These are phyloP conservation scores for Sigmodon hispidus DNA, from an alignment of 2,113 vertebrate genomes.

Conservation along the genomic window DNA sequence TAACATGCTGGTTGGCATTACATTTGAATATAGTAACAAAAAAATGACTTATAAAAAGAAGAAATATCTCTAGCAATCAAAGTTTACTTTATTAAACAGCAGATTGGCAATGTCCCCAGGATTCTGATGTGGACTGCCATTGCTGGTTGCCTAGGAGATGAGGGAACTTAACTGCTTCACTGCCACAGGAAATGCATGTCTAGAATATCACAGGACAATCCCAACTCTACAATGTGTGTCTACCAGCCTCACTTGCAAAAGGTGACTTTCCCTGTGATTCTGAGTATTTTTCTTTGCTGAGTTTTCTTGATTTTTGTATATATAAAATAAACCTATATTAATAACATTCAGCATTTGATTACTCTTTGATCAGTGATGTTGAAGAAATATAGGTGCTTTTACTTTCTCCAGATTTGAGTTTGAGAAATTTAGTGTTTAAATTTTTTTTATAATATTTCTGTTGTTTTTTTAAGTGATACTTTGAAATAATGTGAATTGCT, in stretches of 20 bases:
- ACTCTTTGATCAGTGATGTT: not conserved
- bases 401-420: not conserved
- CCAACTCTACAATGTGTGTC: not conserved
- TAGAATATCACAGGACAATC: not conserved
- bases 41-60: not conserved
- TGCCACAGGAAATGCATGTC: accelerated
- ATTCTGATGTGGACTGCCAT: not conserved
- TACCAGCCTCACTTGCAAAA: slow-evolving; percentile 17
- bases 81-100: slow-evolving; percentile 61
- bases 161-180: slow-evolving; percentile 59
- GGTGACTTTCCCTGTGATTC: not conserved
- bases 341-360: accelerated
- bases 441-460: not conserved
- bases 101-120: slow-evolving; percentile 22
- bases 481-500: not conserved
- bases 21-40: slow-evolving; percentile 26
- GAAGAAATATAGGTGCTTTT: not conserved
- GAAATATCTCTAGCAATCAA: slow-evolving; percentile 42
- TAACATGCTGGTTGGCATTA: not conserved
- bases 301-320: not conserved
- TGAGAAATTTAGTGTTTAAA: not conserved
- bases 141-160: slow-evolving; percentile 65
- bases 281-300: not conserved
- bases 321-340: not conserved
- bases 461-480: not conserved